Evolutionary conservation across 2,888 invertebrate species (phyloP), one percentile per base, ranked within the genome.

Genomic region (Panzeria rudis): DNA sequence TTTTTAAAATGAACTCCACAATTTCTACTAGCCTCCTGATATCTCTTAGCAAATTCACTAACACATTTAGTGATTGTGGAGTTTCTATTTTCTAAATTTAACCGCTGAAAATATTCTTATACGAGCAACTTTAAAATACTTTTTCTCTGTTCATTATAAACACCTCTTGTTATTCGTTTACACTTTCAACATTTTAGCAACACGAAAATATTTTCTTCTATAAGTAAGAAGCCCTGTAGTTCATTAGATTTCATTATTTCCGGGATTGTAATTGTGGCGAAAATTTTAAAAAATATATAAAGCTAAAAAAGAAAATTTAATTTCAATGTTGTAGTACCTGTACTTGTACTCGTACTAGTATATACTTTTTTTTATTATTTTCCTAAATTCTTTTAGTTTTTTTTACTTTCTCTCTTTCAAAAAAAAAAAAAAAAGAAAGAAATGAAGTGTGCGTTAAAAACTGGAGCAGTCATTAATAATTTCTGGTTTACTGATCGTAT

Each of bases 391-490:
- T n/a, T n/a, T n/a, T n/a, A n/a, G n/a, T n/a, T 64, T 20, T 15
- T 25, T 54, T 35, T 6, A 35, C 50, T 29, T 61, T 50, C 47
- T 59, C 9, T 25, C 23, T 17, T 1, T 7, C 25, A 15, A 23
- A 32, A 15, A 35, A 75, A 56, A 29, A 8, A 61, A 38, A 61
- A 50, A 41, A 25, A 15, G 52, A 59, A 9, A 29, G 6, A 61
- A 61, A 50, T 50, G 17, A 61, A 69, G 52, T 66, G 47, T 20
- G 20, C n/a, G n/a, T 47, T n/a, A 69, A 79, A 72, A 73, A 68
- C 68, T 68, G 78, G 54, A 73, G 25, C 73, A 69, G 44, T 68
- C 72, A 72, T 77, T 71, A 68, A 72, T 77, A 71, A 73, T 56
- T 80, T 66, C 23, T 81, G 59, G 52, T 25, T 52, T 59, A 54